Conservation (phyloP, 2,888 invertebrate species). For the Zaprionus lineosus region DNA sequence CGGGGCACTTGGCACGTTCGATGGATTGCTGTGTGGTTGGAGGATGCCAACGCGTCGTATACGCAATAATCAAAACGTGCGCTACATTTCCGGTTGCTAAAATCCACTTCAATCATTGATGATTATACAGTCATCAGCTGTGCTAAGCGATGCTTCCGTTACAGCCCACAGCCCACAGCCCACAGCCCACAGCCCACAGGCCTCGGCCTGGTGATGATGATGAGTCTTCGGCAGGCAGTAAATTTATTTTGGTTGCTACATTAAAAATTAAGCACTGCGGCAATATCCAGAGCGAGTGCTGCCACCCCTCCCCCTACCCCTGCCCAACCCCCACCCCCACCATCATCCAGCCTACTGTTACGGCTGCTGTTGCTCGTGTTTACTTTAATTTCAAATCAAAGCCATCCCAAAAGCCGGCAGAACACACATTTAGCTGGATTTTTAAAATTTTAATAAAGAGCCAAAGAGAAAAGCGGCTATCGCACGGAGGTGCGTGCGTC, state of each 20-base stretch:
- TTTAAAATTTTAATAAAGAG: constrained; percentile 46
- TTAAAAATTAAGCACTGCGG: constrained; percentile 62
- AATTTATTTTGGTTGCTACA: constrained; percentile 59
- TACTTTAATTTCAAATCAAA: constrained; percentile 74
- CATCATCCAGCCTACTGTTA: too few species aligned
- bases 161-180: too few species aligned
- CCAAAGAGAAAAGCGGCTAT: not conserved
- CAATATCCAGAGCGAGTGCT: constrained; percentile 29
- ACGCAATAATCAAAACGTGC: constrained; percentile 37
- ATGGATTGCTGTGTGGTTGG: too few species aligned
- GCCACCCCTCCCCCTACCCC: not conserved
- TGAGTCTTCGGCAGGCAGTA: constrained; percentile 45
- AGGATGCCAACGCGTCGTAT: constrained; percentile 8
- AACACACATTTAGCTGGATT: constrained; percentile 5
- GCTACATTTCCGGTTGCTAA: constrained; percentile 45
- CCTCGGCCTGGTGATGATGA: constrained; percentile 24
- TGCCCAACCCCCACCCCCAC: too few species aligned
- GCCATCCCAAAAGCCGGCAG: constrained; percentile 8
- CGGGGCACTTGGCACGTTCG: constrained; percentile 42
- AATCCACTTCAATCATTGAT: constrained; percentile 73
- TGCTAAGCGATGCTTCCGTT: constrained; percentile 29
- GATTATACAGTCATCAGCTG: constrained; percentile 64
- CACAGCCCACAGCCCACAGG: too few species aligned
- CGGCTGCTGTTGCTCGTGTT: constrained; percentile 43
- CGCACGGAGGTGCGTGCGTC: too few species aligned